phyloP scores from a whole-genome alignment of 2,113 vertebrate genomes.

The Sphaerodactylus townsendi region DNA sequence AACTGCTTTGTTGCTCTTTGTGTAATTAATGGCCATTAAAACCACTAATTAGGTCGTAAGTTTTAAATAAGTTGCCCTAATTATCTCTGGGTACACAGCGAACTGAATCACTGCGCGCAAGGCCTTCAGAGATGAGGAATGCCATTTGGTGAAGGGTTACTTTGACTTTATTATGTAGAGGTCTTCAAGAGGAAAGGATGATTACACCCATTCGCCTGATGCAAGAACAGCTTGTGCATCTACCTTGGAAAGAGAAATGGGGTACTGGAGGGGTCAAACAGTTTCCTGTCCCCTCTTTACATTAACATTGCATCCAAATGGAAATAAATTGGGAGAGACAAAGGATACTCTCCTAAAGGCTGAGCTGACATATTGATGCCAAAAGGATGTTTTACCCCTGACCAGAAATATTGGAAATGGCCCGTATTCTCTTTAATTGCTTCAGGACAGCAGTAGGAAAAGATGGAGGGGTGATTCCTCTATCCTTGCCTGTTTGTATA shows the following conservation, averaged over 20 bases:
- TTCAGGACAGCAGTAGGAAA: too few species aligned
- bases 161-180: not conserved
- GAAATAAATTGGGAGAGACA: not conserved
- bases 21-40: slow-evolving; percentile 82
- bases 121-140: slow-evolving; percentile 66
- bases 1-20: slow-evolving; percentile 79
- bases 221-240: not conserved
- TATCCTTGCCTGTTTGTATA: too few species aligned
- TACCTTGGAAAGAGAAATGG: too few species aligned
- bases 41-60: slow-evolving; percentile 81
- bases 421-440: too few species aligned
- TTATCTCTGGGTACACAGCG: slow-evolving; percentile 77
- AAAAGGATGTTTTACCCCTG: too few species aligned
- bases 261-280: not conserved
- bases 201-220: not conserved
- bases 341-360: too few species aligned
- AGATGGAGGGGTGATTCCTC: too few species aligned
- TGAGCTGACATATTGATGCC: too few species aligned
- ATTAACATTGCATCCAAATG: not conserved
- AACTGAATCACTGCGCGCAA: slow-evolving; percentile 71
- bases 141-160: slow-evolving; percentile 57
- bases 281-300: not conserved
- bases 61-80: slow-evolving; percentile 84
- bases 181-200: not conserved
- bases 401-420: too few species aligned